phyloP scores from a whole-genome alignment of 1,140 invertebrate species.

The Nylanderia fulva region DNA sequence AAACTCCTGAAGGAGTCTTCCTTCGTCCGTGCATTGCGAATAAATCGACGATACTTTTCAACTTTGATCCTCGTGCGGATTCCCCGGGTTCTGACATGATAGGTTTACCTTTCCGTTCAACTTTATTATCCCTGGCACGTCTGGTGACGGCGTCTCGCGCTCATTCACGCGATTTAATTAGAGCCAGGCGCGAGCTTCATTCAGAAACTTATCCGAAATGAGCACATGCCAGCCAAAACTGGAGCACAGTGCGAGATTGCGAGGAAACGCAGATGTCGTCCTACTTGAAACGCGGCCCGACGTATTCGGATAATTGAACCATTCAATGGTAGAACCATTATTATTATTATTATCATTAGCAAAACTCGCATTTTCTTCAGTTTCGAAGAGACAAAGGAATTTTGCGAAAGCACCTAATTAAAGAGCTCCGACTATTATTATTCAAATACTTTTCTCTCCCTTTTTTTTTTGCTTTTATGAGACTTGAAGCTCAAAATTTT shows the following conservation, averaged over 20 bases:
- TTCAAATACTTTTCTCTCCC: neutral
- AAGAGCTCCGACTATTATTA: no score
- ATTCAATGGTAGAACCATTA: neutral
- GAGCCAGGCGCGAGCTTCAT: conserved; percentile 31
- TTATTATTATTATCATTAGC: no score
- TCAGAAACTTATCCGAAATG: conserved; percentile 50
- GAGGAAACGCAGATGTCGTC: conserved; percentile 43
- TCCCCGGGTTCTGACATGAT: neutral
- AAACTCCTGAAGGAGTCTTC: conserved; percentile 37
- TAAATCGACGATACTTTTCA: conserved; percentile 56
- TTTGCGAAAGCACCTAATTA: neutral
- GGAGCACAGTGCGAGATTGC: conserved; percentile 25
- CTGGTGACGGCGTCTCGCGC: neutral
- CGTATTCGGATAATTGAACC: conserved; percentile 37
- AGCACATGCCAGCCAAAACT: conserved; percentile 39
- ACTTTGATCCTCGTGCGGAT: conserved; percentile 47
- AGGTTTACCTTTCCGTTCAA: conserved; percentile 24
- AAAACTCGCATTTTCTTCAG: neutral
- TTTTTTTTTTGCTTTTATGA: neutral
- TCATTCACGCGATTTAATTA: conserved; percentile 57
- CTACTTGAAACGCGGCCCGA: neutral
- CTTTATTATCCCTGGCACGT: conserved; percentile 50
- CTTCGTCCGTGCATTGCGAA: conserved; percentile 41
- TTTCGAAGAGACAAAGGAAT: neutral
- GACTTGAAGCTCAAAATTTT: neutral